Conservation (phyloP, 2,113 vertebrate genomes). For the Acrocephalus kingi region DNA sequence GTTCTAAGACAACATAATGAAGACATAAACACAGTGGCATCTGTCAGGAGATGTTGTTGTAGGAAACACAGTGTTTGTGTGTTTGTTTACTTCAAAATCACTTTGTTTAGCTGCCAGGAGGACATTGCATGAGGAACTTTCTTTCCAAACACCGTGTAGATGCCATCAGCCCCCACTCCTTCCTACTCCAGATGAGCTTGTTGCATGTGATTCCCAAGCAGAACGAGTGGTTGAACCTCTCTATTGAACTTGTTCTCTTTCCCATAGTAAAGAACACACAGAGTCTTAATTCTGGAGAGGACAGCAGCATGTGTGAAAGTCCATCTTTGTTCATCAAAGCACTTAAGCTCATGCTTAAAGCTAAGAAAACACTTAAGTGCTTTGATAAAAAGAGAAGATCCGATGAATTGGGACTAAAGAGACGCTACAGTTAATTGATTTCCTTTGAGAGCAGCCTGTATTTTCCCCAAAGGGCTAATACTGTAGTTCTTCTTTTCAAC, state of each 20-base stretch:
- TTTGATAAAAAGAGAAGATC: constrained; percentile 17
- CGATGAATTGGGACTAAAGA: background rate
- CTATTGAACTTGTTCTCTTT: background rate
- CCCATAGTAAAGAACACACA: background rate
- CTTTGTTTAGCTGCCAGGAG: constrained; percentile 17
- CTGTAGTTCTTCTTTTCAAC: background rate
- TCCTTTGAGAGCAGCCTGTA: constrained; percentile 33
- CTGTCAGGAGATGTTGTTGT: background rate
- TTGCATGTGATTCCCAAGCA: background rate
- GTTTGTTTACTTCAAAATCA: constrained; percentile 1
- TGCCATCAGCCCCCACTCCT: background rate
- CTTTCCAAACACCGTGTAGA: background rate
- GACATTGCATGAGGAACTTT: background rate
- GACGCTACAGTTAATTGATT: constrained; percentile 48
- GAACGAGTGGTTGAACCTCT: background rate
- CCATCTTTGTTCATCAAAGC: constrained; percentile 8
- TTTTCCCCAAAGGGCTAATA: background rate
- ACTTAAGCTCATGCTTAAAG: constrained; percentile 3
- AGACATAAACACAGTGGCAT: background rate
- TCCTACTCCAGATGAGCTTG: background rate
- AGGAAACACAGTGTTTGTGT: constrained; percentile 2
- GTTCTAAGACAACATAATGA: background rate
- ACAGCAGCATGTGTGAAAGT: background rate
- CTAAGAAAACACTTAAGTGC: constrained; percentile 29
- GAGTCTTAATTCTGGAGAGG: background rate